phyloP scores from a whole-genome alignment of 2,113 vertebrate species.

The Tympanuchus pallidicinctus region DNA sequence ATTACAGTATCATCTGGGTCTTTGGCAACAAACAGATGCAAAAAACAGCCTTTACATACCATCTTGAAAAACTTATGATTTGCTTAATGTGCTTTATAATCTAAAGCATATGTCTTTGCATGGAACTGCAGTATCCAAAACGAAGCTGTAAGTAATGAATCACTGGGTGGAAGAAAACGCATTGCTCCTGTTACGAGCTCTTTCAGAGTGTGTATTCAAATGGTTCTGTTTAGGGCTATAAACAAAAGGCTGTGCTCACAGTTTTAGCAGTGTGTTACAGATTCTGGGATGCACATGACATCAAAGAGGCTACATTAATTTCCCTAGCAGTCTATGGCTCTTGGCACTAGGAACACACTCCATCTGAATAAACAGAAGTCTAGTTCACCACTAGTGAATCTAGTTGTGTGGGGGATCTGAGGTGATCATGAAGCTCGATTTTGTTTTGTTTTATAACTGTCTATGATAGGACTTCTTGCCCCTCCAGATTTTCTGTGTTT shows the following conservation, averaged over 20 bases:
- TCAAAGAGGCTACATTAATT: constrained; percentile 89
- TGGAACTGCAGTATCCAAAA: constrained; percentile 80
- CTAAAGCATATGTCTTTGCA: constrained; percentile 84
- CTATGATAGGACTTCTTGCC: background rate
- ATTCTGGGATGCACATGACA: constrained; percentile 90
- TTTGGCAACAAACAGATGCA: constrained; percentile 87
- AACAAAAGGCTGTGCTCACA: constrained; percentile 76
- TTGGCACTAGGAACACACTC: constrained; percentile 80
- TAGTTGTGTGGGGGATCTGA: constrained; percentile 76
- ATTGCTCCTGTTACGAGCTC: constrained; percentile 77
- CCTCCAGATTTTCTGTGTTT: background rate
- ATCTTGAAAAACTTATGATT: constrained; percentile 84
- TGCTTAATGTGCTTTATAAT: constrained; percentile 84
- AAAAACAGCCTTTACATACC: constrained; percentile 76
- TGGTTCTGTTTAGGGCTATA: constrained; percentile 82
- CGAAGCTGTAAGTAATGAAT: constrained; percentile 81
- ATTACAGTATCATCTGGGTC: constrained; percentile 86
- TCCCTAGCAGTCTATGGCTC: constrained; percentile 81
- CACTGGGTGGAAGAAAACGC: constrained; percentile 76
- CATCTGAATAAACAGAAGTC: constrained; percentile 89
- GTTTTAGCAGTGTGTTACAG: constrained; percentile 69
- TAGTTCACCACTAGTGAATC: constrained; percentile 56
- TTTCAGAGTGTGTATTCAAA: constrained; percentile 77
- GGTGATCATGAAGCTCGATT: constrained; percentile 75
- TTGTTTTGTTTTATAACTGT: background rate